A percentile compares a stretch with the other conserved stretches of the same genome.
phyloP scores from a whole-genome alignment of 2,888 invertebrate species.

The Pyrocoelia pectoralis region DNA sequence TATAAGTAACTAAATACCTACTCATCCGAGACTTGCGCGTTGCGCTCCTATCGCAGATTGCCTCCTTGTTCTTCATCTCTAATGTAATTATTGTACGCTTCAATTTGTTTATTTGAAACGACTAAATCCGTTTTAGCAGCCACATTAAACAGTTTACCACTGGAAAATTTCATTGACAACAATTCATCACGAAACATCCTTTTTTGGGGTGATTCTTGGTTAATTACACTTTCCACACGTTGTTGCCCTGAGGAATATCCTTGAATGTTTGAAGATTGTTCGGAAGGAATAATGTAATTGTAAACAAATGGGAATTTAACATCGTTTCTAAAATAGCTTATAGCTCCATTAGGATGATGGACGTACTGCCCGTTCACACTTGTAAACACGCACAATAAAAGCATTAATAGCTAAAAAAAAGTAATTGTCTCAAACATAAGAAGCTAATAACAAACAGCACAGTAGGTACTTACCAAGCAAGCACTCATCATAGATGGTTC shows the following conservation, averaged over 20 bases:
- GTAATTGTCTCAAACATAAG: no score
- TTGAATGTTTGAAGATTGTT: neutral
- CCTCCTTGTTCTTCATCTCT: constrained; percentile 29
- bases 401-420: neutral
- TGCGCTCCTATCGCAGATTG: neutral
- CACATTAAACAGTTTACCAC: constrained; percentile 22
- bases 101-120: constrained; percentile 38
- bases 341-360: constrained; percentile 7
- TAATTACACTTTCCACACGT: neutral
- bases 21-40: no score
- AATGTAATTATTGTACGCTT: constrained; percentile 41
- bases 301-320: neutral
- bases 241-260: neutral
- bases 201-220: neutral
- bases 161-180: neutral
- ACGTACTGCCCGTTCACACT: neutral
- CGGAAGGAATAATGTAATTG: neutral
- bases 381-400: neutral
- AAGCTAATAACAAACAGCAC: no score
- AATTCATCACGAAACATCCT: neutral
- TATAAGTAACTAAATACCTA: no score
- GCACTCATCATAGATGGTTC: no score
- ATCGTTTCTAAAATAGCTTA: neutral
- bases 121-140: constrained; percentile 27
- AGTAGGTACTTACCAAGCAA: no score